Evolutionary conservation across 2,888 invertebrate species (phyloP), one percentile per base, ranked within the genome.

Genomic region (Callinectes sapidus): DNA sequence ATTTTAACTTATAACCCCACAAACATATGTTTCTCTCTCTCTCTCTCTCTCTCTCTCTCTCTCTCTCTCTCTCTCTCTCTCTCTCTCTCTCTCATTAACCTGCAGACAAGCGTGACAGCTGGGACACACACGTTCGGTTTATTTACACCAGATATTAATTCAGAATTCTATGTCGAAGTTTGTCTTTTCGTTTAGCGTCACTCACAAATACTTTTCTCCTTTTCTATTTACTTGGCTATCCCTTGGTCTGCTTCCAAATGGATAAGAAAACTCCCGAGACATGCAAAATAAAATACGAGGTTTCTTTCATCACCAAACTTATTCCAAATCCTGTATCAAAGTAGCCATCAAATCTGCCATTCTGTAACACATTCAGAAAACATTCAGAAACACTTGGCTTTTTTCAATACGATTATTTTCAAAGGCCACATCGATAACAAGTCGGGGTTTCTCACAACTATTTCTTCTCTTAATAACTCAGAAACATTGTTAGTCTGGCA

Each of bases 21-120:
- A 32, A 61, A 23, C 16, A 23, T n/a, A n/a, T n/a, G n/a, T n/a
- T n/a, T 14, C 55, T 55, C 18, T 61, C 61, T 61, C 61, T 61
- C 61, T 61, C 61, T 85, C 86, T 85, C 85, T 85, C 85, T 87
- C 87, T 87, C 87, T 42, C 87, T 87, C 42, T 87, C 55, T 54
- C 55, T 88, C 54, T 28, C 88, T 88, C 88, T 54, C 54, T 48
- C 54, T 54, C 54, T 42, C 87, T 48, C 87, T 39, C 87, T 87
- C 48, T 87, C 16, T 87, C 48, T 87, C 32, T 32, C 88, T 87
- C 87, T 13, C 18, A 16, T 61, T 23, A 16, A 18, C 39, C 85
- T 14, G 0, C 48, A 42, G 23, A 42, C 18, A 18, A 23, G n/a
- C 14, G 39, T 16, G 48, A 18, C 61, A 61, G 61, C 61, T 61